Percentiles rank a stretch among this genome's conserved stretches.
phyloP scores from a whole-genome alignment of 2,797 vertebrate genomes.

The Petrocephalus schoutedeni region DNA sequence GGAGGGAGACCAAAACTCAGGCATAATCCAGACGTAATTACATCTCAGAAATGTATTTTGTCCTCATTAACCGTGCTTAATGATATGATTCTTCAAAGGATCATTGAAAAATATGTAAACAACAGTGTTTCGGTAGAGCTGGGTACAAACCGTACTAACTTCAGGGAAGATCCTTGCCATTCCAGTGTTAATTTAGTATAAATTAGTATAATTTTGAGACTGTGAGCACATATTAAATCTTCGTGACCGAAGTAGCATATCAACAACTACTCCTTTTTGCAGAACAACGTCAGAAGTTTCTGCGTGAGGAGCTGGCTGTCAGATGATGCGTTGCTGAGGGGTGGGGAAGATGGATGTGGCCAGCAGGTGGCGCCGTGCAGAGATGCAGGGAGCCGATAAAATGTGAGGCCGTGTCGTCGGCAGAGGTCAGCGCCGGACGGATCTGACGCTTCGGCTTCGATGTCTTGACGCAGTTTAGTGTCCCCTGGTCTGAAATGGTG shows the following conservation, averaged over 20 bases:
- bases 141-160: not conserved
- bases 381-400: not conserved
- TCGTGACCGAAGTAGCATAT: not conserved
- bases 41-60: slow-evolving; percentile 4
- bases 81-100: slow-evolving; percentile 13
- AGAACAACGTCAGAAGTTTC: not conserved
- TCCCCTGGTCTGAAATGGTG: not conserved
- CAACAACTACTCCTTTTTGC: not conserved
- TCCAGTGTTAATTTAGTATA: slow-evolving; percentile 12
- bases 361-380: not conserved
- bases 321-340: not conserved
- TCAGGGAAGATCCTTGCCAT: slow-evolving; percentile 5
- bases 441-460: not conserved
- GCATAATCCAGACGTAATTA: not conserved
- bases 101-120: slow-evolving; percentile 16
- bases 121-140: not conserved
- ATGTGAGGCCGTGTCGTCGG: not conserved
- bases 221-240: slow-evolving; percentile 12
- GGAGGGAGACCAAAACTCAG: not conserved
- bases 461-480: not conserved
- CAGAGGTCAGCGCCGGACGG: not conserved
- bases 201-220: slow-evolving; percentile 4
- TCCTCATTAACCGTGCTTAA: slow-evolving; percentile 7
- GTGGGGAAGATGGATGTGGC: not conserved
- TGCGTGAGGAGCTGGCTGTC: not conserved